Conservation (phyloP, 1,140 invertebrate genomes). For the Euborellia annulipes region DNA sequence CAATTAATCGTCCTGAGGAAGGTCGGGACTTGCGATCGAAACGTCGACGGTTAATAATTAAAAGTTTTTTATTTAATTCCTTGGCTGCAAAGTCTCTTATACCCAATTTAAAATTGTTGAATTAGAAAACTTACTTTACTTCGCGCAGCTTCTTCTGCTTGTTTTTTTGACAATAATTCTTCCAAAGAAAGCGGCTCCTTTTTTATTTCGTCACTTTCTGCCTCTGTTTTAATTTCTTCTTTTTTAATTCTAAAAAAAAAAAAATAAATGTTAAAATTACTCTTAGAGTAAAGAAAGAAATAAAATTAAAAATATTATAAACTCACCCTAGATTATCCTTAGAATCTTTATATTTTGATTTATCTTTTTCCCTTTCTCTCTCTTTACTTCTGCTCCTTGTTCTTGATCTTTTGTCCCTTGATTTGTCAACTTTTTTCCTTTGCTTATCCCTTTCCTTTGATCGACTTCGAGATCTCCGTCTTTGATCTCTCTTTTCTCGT, state of each 20-base stretch:
- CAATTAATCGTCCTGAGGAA: too few relatives aligned
- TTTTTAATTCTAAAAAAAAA: constrained; percentile 16
- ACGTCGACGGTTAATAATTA: too few relatives aligned
- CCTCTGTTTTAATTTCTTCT: constrained; percentile 23
- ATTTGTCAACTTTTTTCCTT: constrained; percentile 21
- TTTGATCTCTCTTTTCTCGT: constrained; percentile 21
- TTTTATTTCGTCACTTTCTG: constrained; percentile 34
- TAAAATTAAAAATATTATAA: background rate
- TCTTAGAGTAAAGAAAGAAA: constrained; percentile 23
- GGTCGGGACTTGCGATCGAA: too few relatives aligned
- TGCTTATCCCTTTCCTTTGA: constrained; percentile 26
- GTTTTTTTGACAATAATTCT: constrained; percentile 89
- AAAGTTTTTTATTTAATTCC: too few relatives aligned
- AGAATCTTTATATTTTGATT: constrained; percentile 6
- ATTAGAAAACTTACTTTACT: constrained; percentile 58
- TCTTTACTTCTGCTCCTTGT: constrained; percentile 17
- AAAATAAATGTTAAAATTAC: constrained; percentile 23
- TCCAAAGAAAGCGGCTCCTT: constrained; percentile 89
- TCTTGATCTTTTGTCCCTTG: constrained; percentile 19
- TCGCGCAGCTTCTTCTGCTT: constrained; percentile 84
- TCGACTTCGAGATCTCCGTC: constrained; percentile 24
- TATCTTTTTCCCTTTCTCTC: constrained; percentile 20
- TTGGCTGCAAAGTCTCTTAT: too few relatives aligned
- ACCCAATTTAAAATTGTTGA: too few relatives aligned
- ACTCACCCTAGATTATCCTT: constrained; percentile 1